These are phyloP conservation scores for Sympetrum striolatum DNA, from an alignment of 2,888 invertebrate species.

Conservation along the genomic window DNA sequence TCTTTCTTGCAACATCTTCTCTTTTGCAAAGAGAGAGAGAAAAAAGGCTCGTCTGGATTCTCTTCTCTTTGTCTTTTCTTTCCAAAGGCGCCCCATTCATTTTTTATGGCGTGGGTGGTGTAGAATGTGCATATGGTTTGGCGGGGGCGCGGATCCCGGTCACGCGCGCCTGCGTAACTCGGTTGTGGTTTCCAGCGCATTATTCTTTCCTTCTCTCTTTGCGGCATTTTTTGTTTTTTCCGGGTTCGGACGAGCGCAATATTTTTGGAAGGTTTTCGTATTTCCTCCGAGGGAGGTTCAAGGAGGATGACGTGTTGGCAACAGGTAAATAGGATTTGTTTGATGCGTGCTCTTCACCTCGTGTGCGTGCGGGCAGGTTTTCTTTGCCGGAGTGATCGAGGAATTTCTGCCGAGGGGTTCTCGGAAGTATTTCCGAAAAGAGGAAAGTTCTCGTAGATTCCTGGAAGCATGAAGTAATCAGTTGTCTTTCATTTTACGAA, in stretches of 20 bases:
- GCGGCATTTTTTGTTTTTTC: not conserved
- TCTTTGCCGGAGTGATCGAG: no score
- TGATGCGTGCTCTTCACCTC: not conserved
- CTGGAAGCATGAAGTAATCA: no score
- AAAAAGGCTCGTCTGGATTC: no score
- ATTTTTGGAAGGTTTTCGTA: not conserved
- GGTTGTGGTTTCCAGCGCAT: not conserved
- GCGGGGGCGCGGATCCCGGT: not conserved
- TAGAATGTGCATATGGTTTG: not conserved
- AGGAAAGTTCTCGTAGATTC: no score
- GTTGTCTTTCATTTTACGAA: no score
- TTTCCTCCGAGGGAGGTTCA: not conserved
- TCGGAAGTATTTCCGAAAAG: no score
- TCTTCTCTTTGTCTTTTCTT: no score
- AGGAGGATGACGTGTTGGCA: not conserved
- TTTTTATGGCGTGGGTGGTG: not conserved
- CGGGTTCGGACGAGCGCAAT: not conserved
- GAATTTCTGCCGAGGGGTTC: no score
- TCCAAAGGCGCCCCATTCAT: not conserved
- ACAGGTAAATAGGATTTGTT: constrained; percentile 38
- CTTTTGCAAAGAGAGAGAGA: not conserved
- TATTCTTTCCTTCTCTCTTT: not conserved
- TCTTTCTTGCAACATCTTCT: not conserved
- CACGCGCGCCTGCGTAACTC: constrained; percentile 19
- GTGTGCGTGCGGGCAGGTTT: no score